Evolutionary conservation across 2,797 vertebrate species (phyloP).

Genomic region (Pelochelys cantorii): DNA sequence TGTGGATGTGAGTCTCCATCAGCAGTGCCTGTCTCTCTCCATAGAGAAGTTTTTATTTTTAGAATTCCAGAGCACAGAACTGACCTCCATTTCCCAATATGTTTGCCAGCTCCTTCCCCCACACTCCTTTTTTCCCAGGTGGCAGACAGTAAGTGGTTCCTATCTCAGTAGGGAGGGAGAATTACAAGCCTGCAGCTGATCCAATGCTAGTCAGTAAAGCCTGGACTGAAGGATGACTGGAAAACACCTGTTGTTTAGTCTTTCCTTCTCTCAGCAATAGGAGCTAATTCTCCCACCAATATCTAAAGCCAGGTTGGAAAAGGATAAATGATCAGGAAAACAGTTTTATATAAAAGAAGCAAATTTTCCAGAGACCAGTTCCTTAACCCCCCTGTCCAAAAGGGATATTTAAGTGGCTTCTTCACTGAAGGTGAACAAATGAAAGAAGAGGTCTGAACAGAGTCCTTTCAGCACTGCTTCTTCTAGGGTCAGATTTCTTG

Average conservation of each 20-base stretch:
- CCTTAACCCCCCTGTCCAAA: not conserved
- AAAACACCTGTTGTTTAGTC: not conserved
- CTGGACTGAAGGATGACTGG: not conserved
- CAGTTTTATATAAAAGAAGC: not conserved
- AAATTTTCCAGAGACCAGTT: not conserved
- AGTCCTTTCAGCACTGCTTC: not conserved
- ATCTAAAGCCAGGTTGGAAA: not conserved
- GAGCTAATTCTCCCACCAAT: not conserved
- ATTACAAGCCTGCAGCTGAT: not conserved
- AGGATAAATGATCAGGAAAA: not conserved
- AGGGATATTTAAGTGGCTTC: not conserved
- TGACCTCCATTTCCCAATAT: not conserved
- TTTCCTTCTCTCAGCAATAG: not conserved
- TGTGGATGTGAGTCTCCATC: no score
- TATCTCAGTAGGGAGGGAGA: not conserved
- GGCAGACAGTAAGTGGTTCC: not conserved
- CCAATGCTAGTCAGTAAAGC: not conserved
- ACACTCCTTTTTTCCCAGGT: not conserved
- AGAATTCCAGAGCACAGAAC: not conserved
- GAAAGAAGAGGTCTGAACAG: not conserved
- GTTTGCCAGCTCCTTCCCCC: not conserved
- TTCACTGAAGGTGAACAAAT: not conserved
- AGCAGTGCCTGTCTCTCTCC: no score
- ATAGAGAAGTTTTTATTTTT: not conserved
- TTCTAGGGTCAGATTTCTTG: not conserved